Conservation (phyloP, 2,888 invertebrate species). For the Eretmocerus hayati region DNA sequence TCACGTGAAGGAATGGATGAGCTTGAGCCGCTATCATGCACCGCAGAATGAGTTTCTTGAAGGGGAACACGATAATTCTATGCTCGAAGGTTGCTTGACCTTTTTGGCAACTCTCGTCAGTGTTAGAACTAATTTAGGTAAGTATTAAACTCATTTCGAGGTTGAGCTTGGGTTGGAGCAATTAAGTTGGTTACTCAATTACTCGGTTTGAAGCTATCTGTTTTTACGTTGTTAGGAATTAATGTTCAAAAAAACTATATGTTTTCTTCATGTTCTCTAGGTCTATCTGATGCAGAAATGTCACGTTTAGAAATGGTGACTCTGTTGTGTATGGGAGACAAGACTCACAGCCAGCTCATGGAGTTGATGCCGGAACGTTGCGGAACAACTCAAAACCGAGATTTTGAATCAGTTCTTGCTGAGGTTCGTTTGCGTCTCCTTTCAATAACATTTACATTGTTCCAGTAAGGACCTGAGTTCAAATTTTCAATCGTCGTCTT, state of each 20-base stretch:
- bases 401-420: slow-evolving; percentile 78
- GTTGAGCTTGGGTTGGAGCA: too few relatives aligned
- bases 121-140: slow-evolving; percentile 80
- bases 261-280: slow-evolving; percentile 41
- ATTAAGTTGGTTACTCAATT: too few relatives aligned
- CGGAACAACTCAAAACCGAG: slow-evolving; percentile 82
- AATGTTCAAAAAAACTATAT: too few relatives aligned
- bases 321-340: slow-evolving; percentile 85
- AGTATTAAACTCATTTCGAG: slow-evolving; percentile 28
- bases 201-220: too few relatives aligned
- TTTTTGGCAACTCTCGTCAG: slow-evolving; percentile 85
- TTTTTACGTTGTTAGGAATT: too few relatives aligned
- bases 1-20: slow-evolving; percentile 80
- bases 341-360: slow-evolving; percentile 91
- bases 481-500: slow-evolving; percentile 1
- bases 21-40: slow-evolving; percentile 62
- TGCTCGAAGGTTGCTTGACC: slow-evolving; percentile 89
- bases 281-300: slow-evolving; percentile 56
- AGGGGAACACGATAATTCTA: slow-evolving; percentile 76
- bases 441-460: too few relatives aligned
- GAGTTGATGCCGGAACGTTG: slow-evolving; percentile 95
- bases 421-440: slow-evolving; percentile 54
- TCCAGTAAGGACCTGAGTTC: too few relatives aligned
- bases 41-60: slow-evolving; percentile 58
- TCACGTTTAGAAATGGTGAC: slow-evolving; percentile 89